Base-by-base conservation (phyloP, 2,888 invertebrate genomes). In the Aphodius sticticus region DNA sequence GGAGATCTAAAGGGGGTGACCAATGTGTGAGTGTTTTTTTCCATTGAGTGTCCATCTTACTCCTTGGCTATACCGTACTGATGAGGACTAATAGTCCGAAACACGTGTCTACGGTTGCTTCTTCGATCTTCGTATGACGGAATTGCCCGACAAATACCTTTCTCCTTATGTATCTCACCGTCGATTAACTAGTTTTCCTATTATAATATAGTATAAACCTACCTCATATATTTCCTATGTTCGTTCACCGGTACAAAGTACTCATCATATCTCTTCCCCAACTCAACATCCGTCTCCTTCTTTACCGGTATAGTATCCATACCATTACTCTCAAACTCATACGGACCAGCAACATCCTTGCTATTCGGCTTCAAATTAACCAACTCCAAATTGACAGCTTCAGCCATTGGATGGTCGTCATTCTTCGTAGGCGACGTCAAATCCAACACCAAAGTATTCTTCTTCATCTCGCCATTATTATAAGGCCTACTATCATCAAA, bases 201-300 rank as follows among this genome's bases (percentile, higher is more conserved):
- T n/a, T n/a, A n/a, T n/a, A n/a, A n/a, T n/a, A n/a, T 26, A 53
- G 53, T 53, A 53, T 37, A 12, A 71, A 87, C 90, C 89, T 88
- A 96, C 96, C 95, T 95, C 92, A 95, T 95, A 87, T 94, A 95
- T 90, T 96, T 96, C 87, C 94, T 93, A 88, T 95, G 95, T 87
- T 95, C 95, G 87, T 96, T 95, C 82, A 96, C 95, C 38, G 96
- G 95, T 82, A 96, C 95, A 88, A 96, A 96, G 89, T 96, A 96
- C 86, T 96, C 95, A 86, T 95, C 95, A 88, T 95, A 95, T 6
- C 94, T 94, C 87, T 94, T 94, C 69, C 92, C 91, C 26, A 93
- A 91, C 83, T 92, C 93, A 85, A 92, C 91, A 82, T 93, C 93
- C 6, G 92, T 92, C 80, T 93, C 93, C 87, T 93, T 94, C 88